Conservation (phyloP, 2,888 invertebrate genomes). For the Endotricha flammealis region DNA sequence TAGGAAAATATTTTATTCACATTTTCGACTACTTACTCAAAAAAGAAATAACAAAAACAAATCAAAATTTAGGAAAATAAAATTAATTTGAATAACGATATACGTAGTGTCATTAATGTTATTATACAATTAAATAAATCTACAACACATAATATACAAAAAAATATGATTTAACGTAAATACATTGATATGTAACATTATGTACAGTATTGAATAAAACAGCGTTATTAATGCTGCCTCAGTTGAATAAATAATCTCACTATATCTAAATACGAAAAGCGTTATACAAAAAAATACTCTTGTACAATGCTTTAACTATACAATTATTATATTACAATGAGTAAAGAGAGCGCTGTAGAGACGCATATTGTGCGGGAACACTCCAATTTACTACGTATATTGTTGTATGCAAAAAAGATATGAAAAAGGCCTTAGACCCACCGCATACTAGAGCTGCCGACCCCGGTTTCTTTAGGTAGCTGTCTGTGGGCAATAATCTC, state of each 20-base stretch:
- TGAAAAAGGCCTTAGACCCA: no score
- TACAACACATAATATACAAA: slow-evolving; percentile 1
- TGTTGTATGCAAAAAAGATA: no score
- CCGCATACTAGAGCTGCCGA: no score
- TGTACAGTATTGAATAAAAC: slow-evolving; percentile 42
- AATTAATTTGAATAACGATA: background rate
- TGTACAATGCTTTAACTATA: slow-evolving; percentile 29
- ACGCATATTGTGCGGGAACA: no score
- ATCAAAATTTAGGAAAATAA: background rate
- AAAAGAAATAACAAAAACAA: slow-evolving; percentile 32
- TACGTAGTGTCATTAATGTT: background rate
- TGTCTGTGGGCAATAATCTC: no score
- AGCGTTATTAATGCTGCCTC: slow-evolving; percentile 27
- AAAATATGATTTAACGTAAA: slow-evolving; percentile 17
- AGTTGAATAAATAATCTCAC: slow-evolving; percentile 38
- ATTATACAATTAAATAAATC: background rate
- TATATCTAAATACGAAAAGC: slow-evolving; percentile 32
- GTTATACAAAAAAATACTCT: slow-evolving; percentile 26
- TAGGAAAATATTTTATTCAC: slow-evolving; percentile 18
- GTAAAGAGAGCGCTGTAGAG: slow-evolving; percentile 16
- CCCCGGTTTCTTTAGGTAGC: no score
- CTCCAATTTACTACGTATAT: no score
- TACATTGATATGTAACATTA: slow-evolving; percentile 58
- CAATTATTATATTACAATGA: slow-evolving; percentile 30
- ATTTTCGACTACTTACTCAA: slow-evolving; percentile 21